Evolutionary conservation across 2,113 vertebrate species (phyloP), one percentile per base, ranked within the genome.

Genomic region (Tragelaphus buxtoni): DNA sequence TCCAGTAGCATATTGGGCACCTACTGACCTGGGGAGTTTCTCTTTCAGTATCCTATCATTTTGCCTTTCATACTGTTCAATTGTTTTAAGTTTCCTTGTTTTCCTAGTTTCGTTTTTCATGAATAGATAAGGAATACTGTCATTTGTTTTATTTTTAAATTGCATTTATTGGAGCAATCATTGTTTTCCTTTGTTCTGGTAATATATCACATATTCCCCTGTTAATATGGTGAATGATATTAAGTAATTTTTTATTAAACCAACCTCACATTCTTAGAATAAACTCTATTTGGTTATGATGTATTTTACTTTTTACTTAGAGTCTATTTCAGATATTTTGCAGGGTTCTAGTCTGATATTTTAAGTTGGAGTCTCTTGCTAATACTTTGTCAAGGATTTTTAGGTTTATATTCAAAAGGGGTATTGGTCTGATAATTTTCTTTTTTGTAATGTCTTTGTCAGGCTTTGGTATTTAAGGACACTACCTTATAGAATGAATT

Each of bases 271-370:
- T 92, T 96, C 53, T 69, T 89, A 9, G 39, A 53, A 79, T 79
- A 95, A 89, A 90, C 60, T 53, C 49, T 79, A 55, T 72, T 79
- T 96, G 79, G 11, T 92, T 82, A 49, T 87, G 35, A 49, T 95
- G 2, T 49, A 93, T 80, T 39, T 85, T 85, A 42, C 58, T 92
- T 81, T 74, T 92, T 80, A 72, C 79, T 80, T 81, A 35, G 39
- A 88, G 8, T 83, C 35, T 86, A 4, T 74, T 95, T 35, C 35
- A 74, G 30, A 79, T 85, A 93, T 77, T 93, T 61, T 76, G 0
- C 56, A 60, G 35, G 39, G 60, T 65, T 90, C 13, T 84, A 28
- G 39, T 85, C 24, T n/a, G 72, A 26, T 74, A 83, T 28, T 76
- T 60, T 69, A 82, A 42, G 17, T 91, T 87, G 39, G 24, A 80